phyloP scores from a whole-genome alignment of 2,888 invertebrate genomes.

The Cephonodes hylas region DNA sequence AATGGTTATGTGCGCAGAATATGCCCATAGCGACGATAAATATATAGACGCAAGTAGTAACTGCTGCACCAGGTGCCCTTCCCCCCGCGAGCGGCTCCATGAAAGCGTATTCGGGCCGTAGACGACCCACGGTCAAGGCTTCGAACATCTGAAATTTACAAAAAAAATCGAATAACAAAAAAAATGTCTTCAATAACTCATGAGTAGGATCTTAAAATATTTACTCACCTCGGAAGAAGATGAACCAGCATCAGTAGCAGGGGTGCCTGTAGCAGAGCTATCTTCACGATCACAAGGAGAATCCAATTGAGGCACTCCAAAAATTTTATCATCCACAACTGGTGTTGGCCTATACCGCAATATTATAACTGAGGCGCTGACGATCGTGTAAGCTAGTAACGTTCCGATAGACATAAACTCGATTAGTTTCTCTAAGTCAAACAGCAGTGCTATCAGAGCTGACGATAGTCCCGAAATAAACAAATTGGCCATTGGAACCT shows the following conservation, averaged over 20 bases:
- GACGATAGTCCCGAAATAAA: conserved; percentile 88
- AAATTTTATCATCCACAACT: conserved; percentile 70
- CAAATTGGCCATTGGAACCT: conserved; percentile 89
- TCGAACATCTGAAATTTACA: conserved; percentile 75
- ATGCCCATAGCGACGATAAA: conserved; percentile 85
- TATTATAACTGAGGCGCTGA: conserved; percentile 94
- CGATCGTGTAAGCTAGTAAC: conserved; percentile 93
- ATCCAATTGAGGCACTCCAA: conserved; percentile 72
- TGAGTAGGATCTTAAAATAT: no score
- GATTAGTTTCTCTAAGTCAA: conserved; percentile 93
- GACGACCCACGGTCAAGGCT: conserved; percentile 85
- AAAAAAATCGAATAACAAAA: not conserved
- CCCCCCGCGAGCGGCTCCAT: conserved; percentile 86
- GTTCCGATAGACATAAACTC: conserved; percentile 98
- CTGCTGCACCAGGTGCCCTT: conserved; percentile 89
- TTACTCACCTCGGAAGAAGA: conserved; percentile 77
- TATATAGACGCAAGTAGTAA: conserved; percentile 86
- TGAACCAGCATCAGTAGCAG: conserved; percentile 81
- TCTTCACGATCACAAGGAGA: conserved; percentile 82
- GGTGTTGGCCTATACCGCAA: conserved; percentile 87
- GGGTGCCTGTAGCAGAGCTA: conserved; percentile 83
- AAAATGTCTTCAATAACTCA: not conserved
- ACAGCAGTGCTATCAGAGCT: conserved; percentile 89
- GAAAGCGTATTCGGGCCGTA: conserved; percentile 87
- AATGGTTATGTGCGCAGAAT: conserved; percentile 84